These are phyloP conservation scores for Abrostola triplasia DNA, from an alignment of 2,888 invertebrate genomes.

Conservation along the genomic window DNA sequence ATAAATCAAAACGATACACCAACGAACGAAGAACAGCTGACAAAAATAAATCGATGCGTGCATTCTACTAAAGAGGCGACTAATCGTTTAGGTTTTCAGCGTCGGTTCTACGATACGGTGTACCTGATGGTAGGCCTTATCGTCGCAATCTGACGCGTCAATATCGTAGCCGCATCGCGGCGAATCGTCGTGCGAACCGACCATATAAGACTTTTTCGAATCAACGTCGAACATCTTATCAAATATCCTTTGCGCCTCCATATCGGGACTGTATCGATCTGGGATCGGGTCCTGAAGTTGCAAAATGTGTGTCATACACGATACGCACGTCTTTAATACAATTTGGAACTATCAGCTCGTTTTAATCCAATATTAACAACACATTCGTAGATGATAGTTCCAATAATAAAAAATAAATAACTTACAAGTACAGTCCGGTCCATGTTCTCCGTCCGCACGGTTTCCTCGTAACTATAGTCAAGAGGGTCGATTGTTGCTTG, in stretches of 20 bases:
- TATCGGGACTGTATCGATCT: conserved; percentile 88
- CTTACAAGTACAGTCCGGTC: conserved; percentile 84
- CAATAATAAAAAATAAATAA: conserved; percentile 37
- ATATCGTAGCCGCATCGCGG: conserved; percentile 86
- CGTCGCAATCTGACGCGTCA: conserved; percentile 85
- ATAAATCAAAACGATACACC: conserved; percentile 58
- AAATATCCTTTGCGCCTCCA: conserved; percentile 88
- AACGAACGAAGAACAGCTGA: conserved; percentile 77
- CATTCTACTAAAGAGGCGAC: conserved; percentile 84
- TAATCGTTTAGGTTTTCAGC: conserved; percentile 75
- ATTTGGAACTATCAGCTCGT: conserved; percentile 56
- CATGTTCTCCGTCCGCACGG: conserved; percentile 79
- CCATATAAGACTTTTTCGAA: conserved; percentile 83
- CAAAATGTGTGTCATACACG: conserved; percentile 79
- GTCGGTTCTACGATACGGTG: conserved; percentile 81
- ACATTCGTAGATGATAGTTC: conserved; percentile 40
- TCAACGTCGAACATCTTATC: conserved; percentile 89
- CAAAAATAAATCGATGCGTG: conserved; percentile 86
- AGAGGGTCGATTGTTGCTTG: conserved; percentile 72
- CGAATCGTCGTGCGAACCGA: conserved; percentile 81
- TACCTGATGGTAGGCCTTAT: conserved; percentile 86
- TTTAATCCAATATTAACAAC: conserved; percentile 30
- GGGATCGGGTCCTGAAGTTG: conserved; percentile 86
- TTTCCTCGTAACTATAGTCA: conserved; percentile 83
- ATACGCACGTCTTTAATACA: conserved; percentile 43